A percentile compares a stretch with the other conserved stretches of the same genome.
These are phyloP conservation scores for Ferdinandea cuprea DNA, from an alignment of 2,888 invertebrate species.

Conservation along the genomic window DNA sequence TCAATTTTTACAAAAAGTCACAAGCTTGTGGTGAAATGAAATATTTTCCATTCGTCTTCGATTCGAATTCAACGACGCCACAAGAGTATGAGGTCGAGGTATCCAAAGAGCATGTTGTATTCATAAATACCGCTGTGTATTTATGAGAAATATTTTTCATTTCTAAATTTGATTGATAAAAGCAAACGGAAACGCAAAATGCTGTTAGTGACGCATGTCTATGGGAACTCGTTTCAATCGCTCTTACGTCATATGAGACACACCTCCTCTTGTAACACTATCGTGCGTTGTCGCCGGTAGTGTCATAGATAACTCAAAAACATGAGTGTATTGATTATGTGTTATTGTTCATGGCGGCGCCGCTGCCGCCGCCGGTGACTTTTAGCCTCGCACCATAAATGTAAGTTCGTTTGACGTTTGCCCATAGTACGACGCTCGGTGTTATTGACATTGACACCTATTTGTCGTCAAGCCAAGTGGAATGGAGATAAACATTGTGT, in stretches of 20 bases:
- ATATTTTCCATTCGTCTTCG: neutral
- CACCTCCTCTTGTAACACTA: conserved; percentile 39
- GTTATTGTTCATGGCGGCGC: neutral
- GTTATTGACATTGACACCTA: conserved; percentile 19
- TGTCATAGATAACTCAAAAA: neutral
- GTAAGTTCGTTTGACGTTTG: neutral
- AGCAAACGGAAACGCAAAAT: neutral
- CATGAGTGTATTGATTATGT: neutral
- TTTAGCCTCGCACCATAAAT: neutral
- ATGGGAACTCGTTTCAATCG: neutral
- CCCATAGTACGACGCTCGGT: neutral
- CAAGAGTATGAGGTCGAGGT: too few species aligned
- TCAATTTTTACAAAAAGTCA: neutral
- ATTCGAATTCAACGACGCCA: neutral
- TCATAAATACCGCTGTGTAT: conserved; percentile 22
- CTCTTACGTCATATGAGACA: conserved; percentile 40
- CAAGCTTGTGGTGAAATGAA: neutral
- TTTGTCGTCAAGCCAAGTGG: conserved; percentile 14
- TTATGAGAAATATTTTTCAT: neutral
- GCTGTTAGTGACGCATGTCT: conserved; percentile 15
- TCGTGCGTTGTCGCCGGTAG: conserved; percentile 1
- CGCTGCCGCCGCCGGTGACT: neutral
- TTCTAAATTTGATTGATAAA: conserved; percentile 32
- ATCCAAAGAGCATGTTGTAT: neutral
- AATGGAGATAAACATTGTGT: neutral